Percentiles rank a stretch among this genome's conserved stretches.
Evolutionary conservation across 2,888 invertebrate genomes (phyloP).

Genomic region (Maniola hyperantus): DNA sequence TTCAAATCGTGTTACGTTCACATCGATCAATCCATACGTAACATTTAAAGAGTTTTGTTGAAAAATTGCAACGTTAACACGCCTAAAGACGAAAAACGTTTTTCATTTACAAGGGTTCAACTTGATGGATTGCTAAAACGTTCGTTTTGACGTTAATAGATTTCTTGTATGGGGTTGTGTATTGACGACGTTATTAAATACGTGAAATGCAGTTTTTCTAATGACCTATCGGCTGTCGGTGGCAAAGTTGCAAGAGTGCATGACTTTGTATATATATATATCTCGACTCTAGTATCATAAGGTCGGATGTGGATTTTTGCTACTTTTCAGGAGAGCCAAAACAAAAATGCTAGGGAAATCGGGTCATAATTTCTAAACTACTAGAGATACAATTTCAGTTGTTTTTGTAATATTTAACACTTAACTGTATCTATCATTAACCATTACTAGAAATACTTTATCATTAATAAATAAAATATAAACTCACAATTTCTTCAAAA

Average conservation of each 20-base stretch:
- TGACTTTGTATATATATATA: conserved; percentile 16
- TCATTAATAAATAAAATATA: too few relatives aligned
- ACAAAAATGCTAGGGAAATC: too few relatives aligned
- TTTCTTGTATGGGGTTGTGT: conserved; percentile 66
- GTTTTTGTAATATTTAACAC: too few relatives aligned
- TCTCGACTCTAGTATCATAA: too few relatives aligned
- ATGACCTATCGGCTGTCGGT: conserved; percentile 58
- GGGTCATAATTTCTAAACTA: too few relatives aligned
- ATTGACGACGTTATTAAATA: conserved; percentile 75
- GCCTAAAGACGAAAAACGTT: conserved; percentile 41
- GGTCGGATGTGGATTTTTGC: too few relatives aligned
- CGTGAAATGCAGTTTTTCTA: conserved; percentile 80
- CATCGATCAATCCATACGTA: conserved; percentile 29
- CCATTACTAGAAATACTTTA: too few relatives aligned
- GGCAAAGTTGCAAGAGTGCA: conserved; percentile 31
- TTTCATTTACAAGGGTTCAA: conserved; percentile 44
- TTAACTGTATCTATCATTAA: too few relatives aligned
- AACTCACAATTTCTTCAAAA: too few relatives aligned
- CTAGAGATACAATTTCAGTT: too few relatives aligned
- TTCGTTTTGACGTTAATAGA: conserved; percentile 75
- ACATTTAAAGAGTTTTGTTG: conserved; percentile 30
- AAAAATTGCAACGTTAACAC: conserved; percentile 36
- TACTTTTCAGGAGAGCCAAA: too few relatives aligned
- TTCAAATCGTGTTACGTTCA: conserved; percentile 18
- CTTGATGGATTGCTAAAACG: conserved; percentile 68